phyloP scores from a whole-genome alignment of 2,888 invertebrate species.

The Apamea anceps region DNA sequence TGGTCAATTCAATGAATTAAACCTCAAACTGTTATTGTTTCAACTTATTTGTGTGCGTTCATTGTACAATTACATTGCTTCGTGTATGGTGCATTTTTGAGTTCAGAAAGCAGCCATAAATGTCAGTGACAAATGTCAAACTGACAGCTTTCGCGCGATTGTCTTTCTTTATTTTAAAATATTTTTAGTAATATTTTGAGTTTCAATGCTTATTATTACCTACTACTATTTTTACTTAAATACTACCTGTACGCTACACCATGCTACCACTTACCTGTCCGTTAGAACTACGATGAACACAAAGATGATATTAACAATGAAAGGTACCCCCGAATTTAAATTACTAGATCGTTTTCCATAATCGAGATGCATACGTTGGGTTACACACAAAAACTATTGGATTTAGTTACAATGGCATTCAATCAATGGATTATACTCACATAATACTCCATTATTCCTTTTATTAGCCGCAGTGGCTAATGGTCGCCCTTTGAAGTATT shows the following conservation, averaged over 20 bases:
- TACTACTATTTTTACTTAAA: background rate
- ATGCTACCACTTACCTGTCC: slow-evolving; percentile 53
- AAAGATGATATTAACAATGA: too few relatives aligned
- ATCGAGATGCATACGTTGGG: background rate
- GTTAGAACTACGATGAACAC: background rate
- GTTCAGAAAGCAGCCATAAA: background rate
- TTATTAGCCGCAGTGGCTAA: slow-evolving; percentile 76
- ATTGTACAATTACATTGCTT: background rate
- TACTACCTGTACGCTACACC: slow-evolving; percentile 5
- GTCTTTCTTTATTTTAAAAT: slow-evolving; percentile 16
- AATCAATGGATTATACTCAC: slow-evolving; percentile 73
- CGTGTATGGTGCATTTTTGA: background rate
- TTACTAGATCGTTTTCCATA: background rate
- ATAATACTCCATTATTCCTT: slow-evolving; percentile 74
- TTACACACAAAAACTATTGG: background rate
- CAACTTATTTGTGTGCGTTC: background rate
- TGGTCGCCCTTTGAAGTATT: slow-evolving; percentile 81
- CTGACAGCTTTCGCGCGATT: slow-evolving; percentile 31
- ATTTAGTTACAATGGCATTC: background rate
- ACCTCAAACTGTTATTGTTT: background rate
- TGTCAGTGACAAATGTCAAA: slow-evolving; percentile 34
- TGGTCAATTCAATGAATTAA: background rate
- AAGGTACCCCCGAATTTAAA: too few relatives aligned
- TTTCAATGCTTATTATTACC: background rate
- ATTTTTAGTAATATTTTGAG: too few relatives aligned